Evolutionary conservation across 2,888 invertebrate species (phyloP).

Genomic region (Pinctada fucata): DNA sequence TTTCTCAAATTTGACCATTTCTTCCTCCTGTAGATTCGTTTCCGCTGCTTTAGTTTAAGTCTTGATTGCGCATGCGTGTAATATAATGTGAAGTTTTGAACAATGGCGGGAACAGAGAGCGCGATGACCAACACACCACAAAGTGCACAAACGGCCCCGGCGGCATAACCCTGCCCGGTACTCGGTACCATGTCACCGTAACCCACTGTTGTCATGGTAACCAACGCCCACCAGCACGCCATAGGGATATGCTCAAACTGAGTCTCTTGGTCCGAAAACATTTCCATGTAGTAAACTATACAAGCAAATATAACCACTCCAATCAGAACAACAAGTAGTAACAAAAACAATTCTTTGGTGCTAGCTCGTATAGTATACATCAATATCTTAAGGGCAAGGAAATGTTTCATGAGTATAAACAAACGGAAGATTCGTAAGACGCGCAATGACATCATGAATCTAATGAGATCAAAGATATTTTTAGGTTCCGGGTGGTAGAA

Average conservation of each 20-base stretch:
- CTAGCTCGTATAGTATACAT: conserved; percentile 61
- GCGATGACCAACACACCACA: conserved; percentile 62
- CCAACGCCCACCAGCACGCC: conserved; percentile 92
- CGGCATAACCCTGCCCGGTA: conserved; percentile 56
- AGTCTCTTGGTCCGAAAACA: conserved; percentile 48
- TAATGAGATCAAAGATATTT: conserved; percentile 49
- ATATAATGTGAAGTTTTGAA: conserved; percentile 63
- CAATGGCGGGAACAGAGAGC: conserved; percentile 62
- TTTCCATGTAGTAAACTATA: conserved; percentile 62
- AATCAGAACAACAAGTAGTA: conserved; percentile 56
- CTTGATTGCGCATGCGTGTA: conserved; percentile 62
- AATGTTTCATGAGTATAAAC: conserved; percentile 61
- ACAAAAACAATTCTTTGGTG: conserved; percentile 57
- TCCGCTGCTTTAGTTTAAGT: conserved; percentile 55
- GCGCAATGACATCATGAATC: conserved; percentile 55
- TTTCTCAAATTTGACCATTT: conserved; percentile 53
- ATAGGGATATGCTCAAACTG: conserved; percentile 80
- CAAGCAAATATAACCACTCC: conserved; percentile 62
- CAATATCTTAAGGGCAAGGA: conserved; percentile 59
- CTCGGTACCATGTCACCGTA: conserved; percentile 61
- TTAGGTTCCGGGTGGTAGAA: conserved; percentile 54
- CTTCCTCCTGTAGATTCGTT: conserved; percentile 52
- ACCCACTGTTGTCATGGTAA: conserved; percentile 94
- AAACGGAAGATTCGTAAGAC: conserved; percentile 60
- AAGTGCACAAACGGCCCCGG: conserved; percentile 60